These are phyloP conservation scores for Urocyon cinereoargenteus DNA, from an alignment of 2,797 vertebrate species.

Conservation along the genomic window DNA sequence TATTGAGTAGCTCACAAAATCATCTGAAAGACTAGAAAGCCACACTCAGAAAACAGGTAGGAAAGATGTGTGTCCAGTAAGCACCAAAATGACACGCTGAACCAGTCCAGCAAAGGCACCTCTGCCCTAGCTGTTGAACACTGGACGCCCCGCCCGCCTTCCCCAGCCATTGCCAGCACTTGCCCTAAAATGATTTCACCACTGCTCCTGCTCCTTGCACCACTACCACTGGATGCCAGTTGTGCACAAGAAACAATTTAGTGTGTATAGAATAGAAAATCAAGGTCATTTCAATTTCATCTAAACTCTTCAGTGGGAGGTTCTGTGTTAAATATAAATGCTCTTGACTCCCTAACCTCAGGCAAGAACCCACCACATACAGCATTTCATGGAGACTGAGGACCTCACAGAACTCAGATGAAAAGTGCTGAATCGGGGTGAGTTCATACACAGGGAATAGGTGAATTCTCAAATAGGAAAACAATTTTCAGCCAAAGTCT, in stretches of 20 bases:
- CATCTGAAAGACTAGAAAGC: background rate
- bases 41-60: background rate
- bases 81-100: background rate
- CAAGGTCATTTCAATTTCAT: background rate
- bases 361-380: background rate
- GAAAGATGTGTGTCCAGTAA: background rate
- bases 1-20: conserved; percentile 20
- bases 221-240: background rate
- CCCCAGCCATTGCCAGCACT: background rate
- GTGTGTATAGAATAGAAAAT: background rate
- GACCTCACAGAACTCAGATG: background rate
- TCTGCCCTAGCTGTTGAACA: background rate
- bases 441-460: background rate
- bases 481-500: background rate
- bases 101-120: background rate
- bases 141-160: background rate
- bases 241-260: background rate
- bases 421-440: background rate
- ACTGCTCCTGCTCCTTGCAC: background rate
- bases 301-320: background rate
- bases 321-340: background rate
- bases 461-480: conserved; percentile 18
- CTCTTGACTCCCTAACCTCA: background rate
- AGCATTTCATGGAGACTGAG: background rate
- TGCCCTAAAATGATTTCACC: background rate